These are phyloP conservation scores for Lutraria lutraria DNA, from an alignment of 2,888 invertebrate species.

Conservation along the genomic window DNA sequence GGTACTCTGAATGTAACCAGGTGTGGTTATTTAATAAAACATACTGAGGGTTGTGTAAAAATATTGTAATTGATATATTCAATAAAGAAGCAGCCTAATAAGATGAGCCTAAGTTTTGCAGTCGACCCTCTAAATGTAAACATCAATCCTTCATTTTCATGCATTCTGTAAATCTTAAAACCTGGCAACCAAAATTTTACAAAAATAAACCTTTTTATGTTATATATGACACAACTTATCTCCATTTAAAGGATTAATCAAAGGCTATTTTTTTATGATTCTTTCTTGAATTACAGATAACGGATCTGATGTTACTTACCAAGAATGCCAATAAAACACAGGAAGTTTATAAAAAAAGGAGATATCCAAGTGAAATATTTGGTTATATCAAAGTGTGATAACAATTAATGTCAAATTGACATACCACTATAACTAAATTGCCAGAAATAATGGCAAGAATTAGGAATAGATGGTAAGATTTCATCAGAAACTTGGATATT, in stretches of 20 bases:
- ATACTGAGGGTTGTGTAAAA: too few species aligned
- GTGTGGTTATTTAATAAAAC: too few species aligned
- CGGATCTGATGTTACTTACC: neutral
- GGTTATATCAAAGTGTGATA: constrained; percentile 8
- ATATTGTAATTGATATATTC: too few species aligned
- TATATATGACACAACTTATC: neutral
- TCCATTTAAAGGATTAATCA: neutral
- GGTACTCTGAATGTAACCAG: too few species aligned
- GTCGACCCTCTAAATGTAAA: neutral
- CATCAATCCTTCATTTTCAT: neutral
- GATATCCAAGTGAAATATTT: neutral
- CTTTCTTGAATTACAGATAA: neutral
- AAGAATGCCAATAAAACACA: constrained; percentile 6
- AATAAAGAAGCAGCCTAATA: too few species aligned
- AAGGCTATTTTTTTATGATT: neutral
- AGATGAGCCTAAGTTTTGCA: too few species aligned
- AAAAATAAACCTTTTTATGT: neutral
- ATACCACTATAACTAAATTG: neutral
- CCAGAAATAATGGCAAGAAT: neutral
- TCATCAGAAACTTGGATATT: too few species aligned
- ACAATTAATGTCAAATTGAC: neutral
- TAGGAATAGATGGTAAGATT: too few species aligned
- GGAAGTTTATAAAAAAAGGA: neutral
- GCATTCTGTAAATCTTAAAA: neutral
- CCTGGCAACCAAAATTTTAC: neutral